phyloP scores from a whole-genome alignment of 1,140 invertebrate species.

The Anoplolepis gracilipes region DNA sequence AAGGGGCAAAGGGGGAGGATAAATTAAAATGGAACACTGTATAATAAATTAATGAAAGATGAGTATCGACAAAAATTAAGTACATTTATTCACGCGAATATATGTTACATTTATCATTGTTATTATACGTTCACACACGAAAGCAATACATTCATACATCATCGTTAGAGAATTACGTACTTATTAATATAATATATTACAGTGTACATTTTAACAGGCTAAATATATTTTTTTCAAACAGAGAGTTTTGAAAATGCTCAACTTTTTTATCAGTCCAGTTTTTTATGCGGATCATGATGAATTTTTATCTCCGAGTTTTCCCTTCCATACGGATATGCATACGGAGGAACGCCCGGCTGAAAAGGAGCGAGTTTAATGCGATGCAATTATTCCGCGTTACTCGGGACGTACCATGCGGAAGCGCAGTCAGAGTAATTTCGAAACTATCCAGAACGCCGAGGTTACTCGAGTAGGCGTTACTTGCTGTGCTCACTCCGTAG shows the following conservation, averaged over 20 bases:
- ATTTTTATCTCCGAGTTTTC: constrained; percentile 27
- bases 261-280: constrained; percentile 17
- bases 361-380: constrained; percentile 39
- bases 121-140: background rate
- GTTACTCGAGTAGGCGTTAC: constrained; percentile 71
- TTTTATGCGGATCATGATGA: constrained; percentile 8
- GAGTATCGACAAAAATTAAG: background rate
- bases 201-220: background rate
- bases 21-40: too few relatives aligned
- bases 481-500: constrained; percentile 51
- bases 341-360: background rate
- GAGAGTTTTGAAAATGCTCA: background rate
- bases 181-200: constrained; percentile 1
- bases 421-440: constrained; percentile 68
- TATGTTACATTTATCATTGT: constrained; percentile 11
- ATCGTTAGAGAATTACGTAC: background rate
- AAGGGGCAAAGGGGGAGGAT: too few relatives aligned
- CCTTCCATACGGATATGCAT: background rate
- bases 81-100: background rate
- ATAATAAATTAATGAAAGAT: too few relatives aligned
- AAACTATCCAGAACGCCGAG: constrained; percentile 67
- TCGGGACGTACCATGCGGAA: constrained; percentile 25
- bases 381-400: constrained; percentile 59
- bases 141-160: background rate
- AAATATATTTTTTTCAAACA: background rate